These are phyloP conservation scores for Natrix natrix DNA, from an alignment of 2,797 vertebrate species.

Conservation along the genomic window DNA sequence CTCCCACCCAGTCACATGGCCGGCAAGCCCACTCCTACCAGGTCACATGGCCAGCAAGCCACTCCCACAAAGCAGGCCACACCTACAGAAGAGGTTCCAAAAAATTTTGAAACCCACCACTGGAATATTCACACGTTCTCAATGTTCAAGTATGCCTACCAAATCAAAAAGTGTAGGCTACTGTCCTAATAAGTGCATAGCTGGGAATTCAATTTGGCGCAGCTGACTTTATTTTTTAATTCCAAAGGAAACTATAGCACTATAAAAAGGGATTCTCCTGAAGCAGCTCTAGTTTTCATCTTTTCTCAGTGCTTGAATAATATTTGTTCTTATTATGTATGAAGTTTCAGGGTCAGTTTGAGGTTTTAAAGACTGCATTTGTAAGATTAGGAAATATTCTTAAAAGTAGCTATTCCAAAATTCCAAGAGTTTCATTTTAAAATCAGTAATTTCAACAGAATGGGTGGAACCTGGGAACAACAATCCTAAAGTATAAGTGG, in stretches of 20 bases:
- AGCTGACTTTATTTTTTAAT: background rate
- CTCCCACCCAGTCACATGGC: no score
- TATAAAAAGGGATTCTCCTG: background rate
- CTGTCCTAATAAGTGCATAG: background rate
- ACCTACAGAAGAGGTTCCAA: no score
- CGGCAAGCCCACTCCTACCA: no score
- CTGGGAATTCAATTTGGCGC: background rate
- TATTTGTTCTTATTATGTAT: background rate
- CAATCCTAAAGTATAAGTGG: constrained; percentile 3
- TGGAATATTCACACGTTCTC: background rate
- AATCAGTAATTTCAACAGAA: background rate
- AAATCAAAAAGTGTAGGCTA: background rate
- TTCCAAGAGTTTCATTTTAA: background rate
- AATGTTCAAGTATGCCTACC: background rate
- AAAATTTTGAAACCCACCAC: no score
- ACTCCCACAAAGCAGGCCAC: no score
- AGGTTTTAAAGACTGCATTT: background rate
- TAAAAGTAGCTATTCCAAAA: background rate
- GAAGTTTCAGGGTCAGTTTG: background rate
- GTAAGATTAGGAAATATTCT: background rate
- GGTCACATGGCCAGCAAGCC: no score
- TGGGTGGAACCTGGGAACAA: constrained; percentile 5
- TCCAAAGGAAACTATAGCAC: background rate
- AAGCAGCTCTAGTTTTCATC: background rate
- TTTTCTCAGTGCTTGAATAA: background rate